Percentiles rank a stretch among this genome's conserved stretches.
Evolutionary conservation across 2,888 invertebrate species (phyloP).

Genomic region (Eretmocerus hayati): DNA sequence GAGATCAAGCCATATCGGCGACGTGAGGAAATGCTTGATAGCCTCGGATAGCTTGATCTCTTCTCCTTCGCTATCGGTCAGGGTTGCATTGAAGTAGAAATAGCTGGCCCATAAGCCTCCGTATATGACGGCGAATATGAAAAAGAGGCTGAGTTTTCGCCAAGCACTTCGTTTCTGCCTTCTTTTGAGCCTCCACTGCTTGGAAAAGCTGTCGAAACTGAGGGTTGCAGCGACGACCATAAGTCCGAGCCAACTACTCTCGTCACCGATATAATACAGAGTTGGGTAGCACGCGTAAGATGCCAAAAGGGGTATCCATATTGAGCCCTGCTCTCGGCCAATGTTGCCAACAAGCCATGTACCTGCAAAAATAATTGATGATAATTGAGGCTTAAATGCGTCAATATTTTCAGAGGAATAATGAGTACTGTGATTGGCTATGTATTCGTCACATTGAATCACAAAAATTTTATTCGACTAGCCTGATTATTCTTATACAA

Average conservation of each 20-base stretch:
- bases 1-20: conserved; percentile 61
- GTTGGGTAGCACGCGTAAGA: conserved; percentile 63
- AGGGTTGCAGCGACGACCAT: conserved; percentile 62
- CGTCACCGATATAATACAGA: conserved; percentile 68
- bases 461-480: no score
- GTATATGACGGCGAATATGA: conserved; percentile 60
- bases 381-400: no score
- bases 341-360: conserved; percentile 88
- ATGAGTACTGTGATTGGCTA: no score
- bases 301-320: conserved; percentile 63
- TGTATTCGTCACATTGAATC: no score
- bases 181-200: conserved; percentile 69
- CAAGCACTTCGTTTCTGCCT: conserved; percentile 44
- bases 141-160: conserved; percentile 55
- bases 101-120: conserved; percentile 69
- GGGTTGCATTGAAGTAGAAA: conserved; percentile 80
- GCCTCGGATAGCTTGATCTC: conserved; percentile 84
- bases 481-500: no score
- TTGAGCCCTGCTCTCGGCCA: conserved; percentile 69
- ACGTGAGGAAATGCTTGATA: conserved; percentile 80
- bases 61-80: conserved; percentile 79
- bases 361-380: conserved; percentile 60
- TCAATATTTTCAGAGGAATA: no score
- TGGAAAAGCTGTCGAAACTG: conserved; percentile 69
- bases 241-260: conserved; percentile 61